Conservation (phyloP, 2,888 invertebrate genomes). For the Chesias legatella region DNA sequence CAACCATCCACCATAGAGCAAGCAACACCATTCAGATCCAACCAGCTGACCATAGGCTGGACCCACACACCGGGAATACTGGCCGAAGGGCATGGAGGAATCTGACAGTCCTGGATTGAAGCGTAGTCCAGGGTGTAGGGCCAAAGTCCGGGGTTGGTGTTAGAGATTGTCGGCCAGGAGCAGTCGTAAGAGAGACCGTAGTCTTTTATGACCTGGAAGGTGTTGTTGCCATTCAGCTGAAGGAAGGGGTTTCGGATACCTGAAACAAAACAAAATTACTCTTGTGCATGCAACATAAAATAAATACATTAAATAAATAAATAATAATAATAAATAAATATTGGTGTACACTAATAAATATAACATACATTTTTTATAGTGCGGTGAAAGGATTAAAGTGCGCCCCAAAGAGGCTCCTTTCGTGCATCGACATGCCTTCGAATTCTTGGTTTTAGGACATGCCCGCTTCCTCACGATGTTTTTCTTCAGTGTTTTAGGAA, state of each 20-base stretch:
- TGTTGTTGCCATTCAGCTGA: slow-evolving; percentile 77
- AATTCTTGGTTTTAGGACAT: too few species aligned
- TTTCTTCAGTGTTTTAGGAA: too few species aligned
- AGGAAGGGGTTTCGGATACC: slow-evolving; percentile 80
- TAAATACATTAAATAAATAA: too few species aligned
- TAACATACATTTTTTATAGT: too few species aligned
- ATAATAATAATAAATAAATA: too few species aligned
- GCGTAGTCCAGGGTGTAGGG: slow-evolving; percentile 85
- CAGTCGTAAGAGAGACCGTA: slow-evolving; percentile 80
- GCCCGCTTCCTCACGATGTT: too few species aligned
- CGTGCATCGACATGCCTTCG: too few species aligned
- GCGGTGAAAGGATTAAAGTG: too few species aligned
- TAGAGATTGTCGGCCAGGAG: slow-evolving; percentile 78
- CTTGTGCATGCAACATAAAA: too few species aligned
- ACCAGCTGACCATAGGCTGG: slow-evolving; percentile 82
- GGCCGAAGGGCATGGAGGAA: slow-evolving; percentile 79
- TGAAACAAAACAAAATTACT: too few species aligned
- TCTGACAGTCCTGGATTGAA: slow-evolving; percentile 77
- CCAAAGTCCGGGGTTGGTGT: slow-evolving; percentile 75
- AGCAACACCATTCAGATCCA: slow-evolving; percentile 57
- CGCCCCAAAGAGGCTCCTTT: too few species aligned
- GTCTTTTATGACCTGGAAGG: slow-evolving; percentile 77
- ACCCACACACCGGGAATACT: slow-evolving; percentile 83
- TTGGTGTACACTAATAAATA: too few species aligned
- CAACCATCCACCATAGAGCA: slow-evolving; percentile 83